Conservation (phyloP, 2,797 vertebrate species). For the Poliocrania exsul region DNA sequence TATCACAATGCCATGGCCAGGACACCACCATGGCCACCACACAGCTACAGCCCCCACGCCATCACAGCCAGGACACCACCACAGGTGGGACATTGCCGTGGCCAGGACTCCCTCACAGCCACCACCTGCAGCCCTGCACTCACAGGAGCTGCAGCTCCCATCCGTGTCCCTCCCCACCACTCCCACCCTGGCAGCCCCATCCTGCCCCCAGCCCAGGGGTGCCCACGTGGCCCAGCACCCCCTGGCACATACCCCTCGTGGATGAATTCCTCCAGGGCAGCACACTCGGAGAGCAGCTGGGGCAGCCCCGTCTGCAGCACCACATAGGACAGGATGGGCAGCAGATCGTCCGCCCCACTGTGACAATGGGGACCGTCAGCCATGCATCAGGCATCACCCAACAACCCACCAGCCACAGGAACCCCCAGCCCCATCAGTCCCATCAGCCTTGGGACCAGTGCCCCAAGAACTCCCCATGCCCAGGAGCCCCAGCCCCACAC, state of each 20-base stretch:
- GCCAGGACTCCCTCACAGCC: background rate
- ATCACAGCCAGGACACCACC: too few species aligned
- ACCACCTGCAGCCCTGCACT: background rate
- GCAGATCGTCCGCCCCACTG: conserved; percentile 92
- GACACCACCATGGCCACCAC: background rate
- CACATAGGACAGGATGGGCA: conserved; percentile 94
- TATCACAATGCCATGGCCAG: too few species aligned
- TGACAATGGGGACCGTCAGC: background rate
- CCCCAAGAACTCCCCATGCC: background rate
- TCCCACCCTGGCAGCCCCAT: fast-evolving
- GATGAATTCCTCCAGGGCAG: conserved; percentile 94
- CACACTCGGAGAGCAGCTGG: conserved; percentile 92
- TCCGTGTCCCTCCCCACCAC: fast-evolving
- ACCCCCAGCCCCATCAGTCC: too few species aligned
- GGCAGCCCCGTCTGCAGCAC: conserved; percentile 87
- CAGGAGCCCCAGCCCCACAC: background rate
- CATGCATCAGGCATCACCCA: fast-evolving
- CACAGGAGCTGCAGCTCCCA: background rate
- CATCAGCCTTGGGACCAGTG: background rate
- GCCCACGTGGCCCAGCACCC: fast-evolving
- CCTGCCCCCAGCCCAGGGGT: background rate
- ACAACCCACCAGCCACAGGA: background rate
- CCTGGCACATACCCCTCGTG: conserved; percentile 86
- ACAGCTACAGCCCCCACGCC: too few species aligned
- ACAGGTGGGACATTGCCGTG: background rate